These are phyloP conservation scores for Drosophila ogumai DNA, from an alignment of 1,140 invertebrate genomes.

Conservation along the genomic window DNA sequence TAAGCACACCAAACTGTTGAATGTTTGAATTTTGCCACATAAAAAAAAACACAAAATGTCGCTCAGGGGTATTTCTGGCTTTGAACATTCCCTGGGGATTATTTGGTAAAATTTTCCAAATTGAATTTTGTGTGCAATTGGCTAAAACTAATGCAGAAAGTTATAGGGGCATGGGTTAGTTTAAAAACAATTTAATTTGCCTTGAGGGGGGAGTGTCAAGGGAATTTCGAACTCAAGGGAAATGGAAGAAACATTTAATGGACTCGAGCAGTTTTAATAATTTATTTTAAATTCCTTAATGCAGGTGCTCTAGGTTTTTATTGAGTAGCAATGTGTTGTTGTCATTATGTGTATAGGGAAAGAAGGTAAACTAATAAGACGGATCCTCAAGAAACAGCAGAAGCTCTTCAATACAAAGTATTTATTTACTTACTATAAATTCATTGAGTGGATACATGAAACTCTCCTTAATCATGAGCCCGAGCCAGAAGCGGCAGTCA, in stretches of 20 bases:
- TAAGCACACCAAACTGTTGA: slow-evolving; percentile 36
- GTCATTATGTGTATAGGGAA: background rate
- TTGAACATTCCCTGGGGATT: slow-evolving; percentile 15
- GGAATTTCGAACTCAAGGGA: background rate
- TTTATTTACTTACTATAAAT: background rate
- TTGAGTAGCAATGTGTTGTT: background rate
- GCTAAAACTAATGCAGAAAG: slow-evolving; percentile 18
- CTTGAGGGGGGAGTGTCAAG: background rate
- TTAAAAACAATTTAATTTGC: slow-evolving; percentile 2
- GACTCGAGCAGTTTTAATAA: background rate
- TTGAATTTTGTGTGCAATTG: slow-evolving; percentile 30
- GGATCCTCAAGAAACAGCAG: too few species aligned
- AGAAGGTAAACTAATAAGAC: too few species aligned
- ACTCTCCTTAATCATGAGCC: slow-evolving; percentile 1
- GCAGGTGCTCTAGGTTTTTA: background rate
- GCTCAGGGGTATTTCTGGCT: slow-evolving; percentile 10
- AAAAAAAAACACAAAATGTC: background rate
- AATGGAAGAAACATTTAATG: background rate
- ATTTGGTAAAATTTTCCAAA: slow-evolving; percentile 33
- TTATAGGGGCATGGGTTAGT: slow-evolving; percentile 4
- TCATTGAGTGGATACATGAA: background rate
- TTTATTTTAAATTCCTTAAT: background rate
- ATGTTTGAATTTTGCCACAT: slow-evolving; percentile 19
- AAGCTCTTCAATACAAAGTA: background rate
- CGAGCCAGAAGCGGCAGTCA: background rate